phyloP scores from a whole-genome alignment of 2,888 invertebrate genomes.

The Xylota sylvarum region DNA sequence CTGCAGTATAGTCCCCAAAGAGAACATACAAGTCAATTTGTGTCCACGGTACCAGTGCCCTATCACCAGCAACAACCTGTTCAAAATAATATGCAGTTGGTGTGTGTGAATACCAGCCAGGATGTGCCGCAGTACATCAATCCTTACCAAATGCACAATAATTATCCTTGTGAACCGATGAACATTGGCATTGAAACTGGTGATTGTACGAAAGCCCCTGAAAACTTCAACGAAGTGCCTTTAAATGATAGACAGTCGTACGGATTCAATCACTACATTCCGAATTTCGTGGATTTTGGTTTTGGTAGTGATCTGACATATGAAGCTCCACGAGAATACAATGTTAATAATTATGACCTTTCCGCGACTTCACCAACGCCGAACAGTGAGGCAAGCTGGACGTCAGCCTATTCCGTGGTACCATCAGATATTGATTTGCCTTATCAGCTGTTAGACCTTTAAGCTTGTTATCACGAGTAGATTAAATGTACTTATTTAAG shows the following conservation, averaged over 20 bases:
- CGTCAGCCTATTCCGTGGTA: conserved; percentile 44
- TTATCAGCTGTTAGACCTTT: conserved; percentile 51
- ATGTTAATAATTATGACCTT: conserved; percentile 16
- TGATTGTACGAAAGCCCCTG: background rate
- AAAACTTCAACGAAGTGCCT: conserved; percentile 5
- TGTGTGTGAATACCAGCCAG: conserved; percentile 11
- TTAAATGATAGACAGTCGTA: conserved; percentile 15
- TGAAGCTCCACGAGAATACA: conserved; percentile 27
- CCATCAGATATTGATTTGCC: conserved; percentile 59
- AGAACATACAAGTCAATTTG: conserved; percentile 23
- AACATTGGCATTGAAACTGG: conserved; percentile 1
- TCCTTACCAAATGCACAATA: conserved; percentile 59
- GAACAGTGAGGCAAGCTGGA: conserved; percentile 61
- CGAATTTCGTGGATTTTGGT: conserved; percentile 50
- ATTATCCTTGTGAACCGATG: background rate
- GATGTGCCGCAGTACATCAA: conserved; percentile 57
- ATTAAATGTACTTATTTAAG: conserved; percentile 17
- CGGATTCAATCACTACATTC: conserved; percentile 53
- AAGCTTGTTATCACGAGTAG: too few species aligned
- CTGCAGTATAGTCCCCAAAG: conserved; percentile 77
- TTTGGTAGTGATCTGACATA: conserved; percentile 39
- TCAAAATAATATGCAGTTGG: background rate
- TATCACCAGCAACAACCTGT: conserved; percentile 46
- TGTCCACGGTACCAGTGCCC: conserved; percentile 33
- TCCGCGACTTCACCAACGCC: conserved; percentile 47